These are phyloP conservation scores for Abramis brama DNA, from an alignment of 2,113 vertebrate genomes.

Conservation along the genomic window DNA sequence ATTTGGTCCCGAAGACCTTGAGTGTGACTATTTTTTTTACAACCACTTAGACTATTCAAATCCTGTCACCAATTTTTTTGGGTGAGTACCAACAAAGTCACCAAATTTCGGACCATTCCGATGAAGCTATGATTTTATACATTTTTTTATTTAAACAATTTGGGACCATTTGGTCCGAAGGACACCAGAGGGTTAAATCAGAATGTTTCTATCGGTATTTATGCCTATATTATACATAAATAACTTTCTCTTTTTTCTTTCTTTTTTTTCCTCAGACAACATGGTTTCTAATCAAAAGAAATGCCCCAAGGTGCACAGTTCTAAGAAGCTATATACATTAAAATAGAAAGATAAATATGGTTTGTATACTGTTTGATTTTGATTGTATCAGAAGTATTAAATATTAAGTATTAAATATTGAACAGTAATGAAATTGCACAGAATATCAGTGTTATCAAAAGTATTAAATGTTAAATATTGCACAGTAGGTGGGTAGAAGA, in stretches of 20 bases:
- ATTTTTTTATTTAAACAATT: no score
- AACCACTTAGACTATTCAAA: no score
- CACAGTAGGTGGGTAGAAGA: not conserved
- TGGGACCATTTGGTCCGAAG: no score
- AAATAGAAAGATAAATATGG: not conserved
- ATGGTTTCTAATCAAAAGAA: no score
- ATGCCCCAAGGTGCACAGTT: not conserved
- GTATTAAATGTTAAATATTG: constrained; percentile 11
- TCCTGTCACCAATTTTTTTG: no score
- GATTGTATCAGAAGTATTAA: not conserved
- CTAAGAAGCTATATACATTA: not conserved
- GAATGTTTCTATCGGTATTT: not conserved
- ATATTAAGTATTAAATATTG: constrained; percentile 1
- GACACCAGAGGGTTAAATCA: no score
- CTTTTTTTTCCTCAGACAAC: no score
- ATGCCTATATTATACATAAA: not conserved
- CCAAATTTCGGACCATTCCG: no score
- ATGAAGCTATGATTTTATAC: no score
- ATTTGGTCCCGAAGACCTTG: no score
- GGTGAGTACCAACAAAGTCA: no score
- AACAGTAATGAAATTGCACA: not conserved
- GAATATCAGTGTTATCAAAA: constrained; percentile 8
- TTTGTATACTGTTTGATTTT: not conserved
- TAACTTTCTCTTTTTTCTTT: not conserved
- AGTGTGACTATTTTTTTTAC: no score